Percentiles rank a stretch among this genome's conserved stretches.
Evolutionary conservation across 2,797 vertebrate genomes (phyloP).

Genomic region (Macropodus opercularis): DNA sequence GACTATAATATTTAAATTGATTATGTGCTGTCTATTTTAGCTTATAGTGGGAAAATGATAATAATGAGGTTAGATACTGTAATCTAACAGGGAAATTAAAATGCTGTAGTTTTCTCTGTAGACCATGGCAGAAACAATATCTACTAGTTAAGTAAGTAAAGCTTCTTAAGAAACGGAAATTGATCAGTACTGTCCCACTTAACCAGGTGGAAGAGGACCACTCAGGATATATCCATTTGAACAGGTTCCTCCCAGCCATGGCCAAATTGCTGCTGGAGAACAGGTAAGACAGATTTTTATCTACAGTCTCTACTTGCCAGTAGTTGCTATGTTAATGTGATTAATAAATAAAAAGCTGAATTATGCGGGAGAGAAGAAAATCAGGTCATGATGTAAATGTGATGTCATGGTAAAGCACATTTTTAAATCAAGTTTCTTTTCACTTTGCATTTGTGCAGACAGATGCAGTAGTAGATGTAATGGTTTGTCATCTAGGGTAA

Average conservation of each 20-base stretch:
- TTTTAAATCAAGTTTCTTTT: background rate
- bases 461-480: too few relatives aligned
- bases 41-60: too few relatives aligned
- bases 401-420: background rate
- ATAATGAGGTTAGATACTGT: too few relatives aligned
- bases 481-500: too few relatives aligned
- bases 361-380: background rate
- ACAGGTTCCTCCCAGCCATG: conserved; percentile 93
- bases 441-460: background rate
- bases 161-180: background rate
- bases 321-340: background rate
- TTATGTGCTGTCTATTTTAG: too few relatives aligned
- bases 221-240: conserved; percentile 84
- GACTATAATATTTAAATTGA: too few relatives aligned
- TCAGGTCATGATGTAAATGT: too few relatives aligned
- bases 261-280: conserved; percentile 85
- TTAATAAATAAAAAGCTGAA: background rate
- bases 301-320: background rate
- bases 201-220: conserved; percentile 90
- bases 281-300: conserved; percentile 78
- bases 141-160: too few relatives aligned
- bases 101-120: too few relatives aligned
- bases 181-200: conserved; percentile 5
- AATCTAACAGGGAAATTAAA: too few relatives aligned
- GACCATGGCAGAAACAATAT: too few relatives aligned